A percentile compares a stretch with the other conserved stretches of the same genome.
Conservation (phyloP, 2,797 vertebrate genomes). For the Pipistrellus nathusii region DNA sequence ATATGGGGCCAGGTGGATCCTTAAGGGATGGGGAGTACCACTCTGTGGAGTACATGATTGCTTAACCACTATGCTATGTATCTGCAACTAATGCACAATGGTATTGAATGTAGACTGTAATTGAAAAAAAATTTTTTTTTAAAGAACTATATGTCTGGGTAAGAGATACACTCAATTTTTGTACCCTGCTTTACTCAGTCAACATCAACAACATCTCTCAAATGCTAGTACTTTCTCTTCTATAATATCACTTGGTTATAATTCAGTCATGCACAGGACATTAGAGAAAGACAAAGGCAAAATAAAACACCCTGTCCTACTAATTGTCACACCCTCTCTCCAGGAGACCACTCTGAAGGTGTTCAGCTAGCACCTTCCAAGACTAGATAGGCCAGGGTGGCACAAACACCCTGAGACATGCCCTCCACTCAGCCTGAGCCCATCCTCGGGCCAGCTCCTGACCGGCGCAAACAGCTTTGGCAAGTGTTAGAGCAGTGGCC, state of each 20-base stretch:
- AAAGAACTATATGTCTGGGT: neutral
- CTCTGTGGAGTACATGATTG: too few relatives aligned
- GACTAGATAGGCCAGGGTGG: neutral
- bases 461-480: neutral
- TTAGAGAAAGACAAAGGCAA: neutral
- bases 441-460: neutral
- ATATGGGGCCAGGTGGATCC: neutral
- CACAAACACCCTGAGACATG: neutral
- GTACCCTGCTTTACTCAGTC: neutral
- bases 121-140: neutral
- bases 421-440: neutral
- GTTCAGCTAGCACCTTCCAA: neutral
- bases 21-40: neutral
- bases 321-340: conserved; percentile 60
- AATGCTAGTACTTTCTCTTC: neutral
- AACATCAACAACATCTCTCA: neutral
- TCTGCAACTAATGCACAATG: neutral
- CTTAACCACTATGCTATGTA: neutral
- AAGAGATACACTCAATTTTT: neutral
- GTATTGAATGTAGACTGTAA: neutral
- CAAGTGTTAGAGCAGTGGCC: neutral
- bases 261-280: neutral
- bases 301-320: neutral
- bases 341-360: neutral
- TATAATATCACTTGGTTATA: neutral